Percentiles rank a stretch among this genome's conserved stretches.
Evolutionary conservation across 2,113 vertebrate species (phyloP).

Genomic region (Rhea pennata): DNA sequence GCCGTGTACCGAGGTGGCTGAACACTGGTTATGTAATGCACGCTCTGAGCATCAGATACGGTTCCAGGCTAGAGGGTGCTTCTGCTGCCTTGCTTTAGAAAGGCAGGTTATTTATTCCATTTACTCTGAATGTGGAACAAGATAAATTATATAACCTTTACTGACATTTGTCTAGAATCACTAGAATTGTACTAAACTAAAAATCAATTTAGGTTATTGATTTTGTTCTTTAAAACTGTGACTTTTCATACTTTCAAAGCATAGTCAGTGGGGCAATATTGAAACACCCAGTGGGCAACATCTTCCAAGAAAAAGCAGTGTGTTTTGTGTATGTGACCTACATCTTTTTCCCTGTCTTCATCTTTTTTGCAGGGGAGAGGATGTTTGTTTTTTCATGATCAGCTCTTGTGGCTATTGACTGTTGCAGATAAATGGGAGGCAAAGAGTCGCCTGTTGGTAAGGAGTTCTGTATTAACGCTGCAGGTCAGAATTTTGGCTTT

Average conservation of each 20-base stretch:
- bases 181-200: background rate
- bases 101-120: background rate
- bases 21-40: background rate
- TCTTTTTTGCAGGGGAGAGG: accelerated
- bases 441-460: background rate
- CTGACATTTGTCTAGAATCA: background rate
- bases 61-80: background rate
- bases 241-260: background rate
- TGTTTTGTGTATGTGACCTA: background rate
- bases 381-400: background rate
- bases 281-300: background rate
- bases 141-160: background rate
- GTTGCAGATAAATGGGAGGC: background rate
- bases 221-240: background rate
- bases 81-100: background rate
- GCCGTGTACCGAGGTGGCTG: background rate
- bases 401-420: background rate
- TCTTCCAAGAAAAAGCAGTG: background rate
- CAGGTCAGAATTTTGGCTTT: background rate
- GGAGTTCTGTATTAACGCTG: background rate
- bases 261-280: background rate
- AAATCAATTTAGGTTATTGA: background rate
- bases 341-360: background rate
- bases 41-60: background rate
- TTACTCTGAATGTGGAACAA: background rate